Conservation (phyloP, 1,140 invertebrate species). For the Heliconius eleuchia region DNA sequence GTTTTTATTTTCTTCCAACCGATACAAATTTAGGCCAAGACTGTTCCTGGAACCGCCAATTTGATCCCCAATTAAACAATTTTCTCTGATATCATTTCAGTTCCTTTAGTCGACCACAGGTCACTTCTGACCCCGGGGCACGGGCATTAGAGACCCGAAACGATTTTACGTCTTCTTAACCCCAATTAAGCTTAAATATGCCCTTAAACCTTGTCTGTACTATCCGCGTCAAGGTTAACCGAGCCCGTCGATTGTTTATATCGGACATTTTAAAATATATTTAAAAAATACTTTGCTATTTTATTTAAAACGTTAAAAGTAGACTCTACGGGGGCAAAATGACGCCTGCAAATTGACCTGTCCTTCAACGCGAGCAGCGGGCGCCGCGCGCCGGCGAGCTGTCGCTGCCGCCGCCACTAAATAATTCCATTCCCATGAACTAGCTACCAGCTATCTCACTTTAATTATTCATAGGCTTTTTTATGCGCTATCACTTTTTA, state of each 20-base stretch:
- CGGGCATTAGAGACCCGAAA: slow-evolving; percentile 66
- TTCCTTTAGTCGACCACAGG: slow-evolving; percentile 55
- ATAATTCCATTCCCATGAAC: slow-evolving; percentile 78
- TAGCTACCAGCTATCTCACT: slow-evolving; percentile 78
- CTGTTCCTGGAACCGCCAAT: slow-evolving; percentile 53
- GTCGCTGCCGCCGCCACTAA: slow-evolving; percentile 67
- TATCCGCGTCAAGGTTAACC: slow-evolving; percentile 47
- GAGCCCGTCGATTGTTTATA: slow-evolving; percentile 4
- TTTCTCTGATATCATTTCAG: slow-evolving; percentile 75
- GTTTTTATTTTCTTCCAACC: background rate
- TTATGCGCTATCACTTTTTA: slow-evolving; percentile 77
- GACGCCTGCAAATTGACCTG: slow-evolving; percentile 77
- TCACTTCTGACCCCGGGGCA: slow-evolving; percentile 71
- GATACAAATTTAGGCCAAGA: slow-evolving; percentile 24
- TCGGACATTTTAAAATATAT: background rate
- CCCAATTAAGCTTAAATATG: slow-evolving; percentile 77
- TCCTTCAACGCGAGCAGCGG: slow-evolving; percentile 64
- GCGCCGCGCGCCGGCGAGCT: slow-evolving; percentile 67
- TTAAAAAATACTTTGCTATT: slow-evolving; percentile 9
- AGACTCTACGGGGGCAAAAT: slow-evolving; percentile 60
- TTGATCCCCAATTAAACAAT: slow-evolving; percentile 77
- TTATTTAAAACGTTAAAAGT: slow-evolving; percentile 51
- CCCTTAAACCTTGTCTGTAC: slow-evolving; percentile 64
- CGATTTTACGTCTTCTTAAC: slow-evolving; percentile 63
- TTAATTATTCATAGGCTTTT: slow-evolving; percentile 81